These are phyloP conservation scores for Hypothenemus hampei DNA, from an alignment of 1,140 invertebrate genomes.

Conservation along the genomic window DNA sequence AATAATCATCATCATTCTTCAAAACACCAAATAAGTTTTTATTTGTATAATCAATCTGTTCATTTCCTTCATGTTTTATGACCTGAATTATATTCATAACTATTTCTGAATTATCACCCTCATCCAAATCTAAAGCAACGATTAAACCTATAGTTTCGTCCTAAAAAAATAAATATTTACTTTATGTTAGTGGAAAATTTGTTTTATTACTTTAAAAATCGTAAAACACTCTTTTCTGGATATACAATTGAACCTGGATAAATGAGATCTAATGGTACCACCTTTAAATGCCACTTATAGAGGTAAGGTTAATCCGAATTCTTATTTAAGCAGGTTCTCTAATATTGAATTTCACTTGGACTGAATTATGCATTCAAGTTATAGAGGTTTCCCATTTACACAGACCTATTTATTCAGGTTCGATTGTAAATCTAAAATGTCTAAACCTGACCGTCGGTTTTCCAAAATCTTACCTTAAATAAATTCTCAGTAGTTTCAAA, in stretches of 20 bases:
- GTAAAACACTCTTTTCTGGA: too few relatives aligned
- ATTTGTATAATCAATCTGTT: slow-evolving; percentile 31
- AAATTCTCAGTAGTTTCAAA: slow-evolving; percentile 45
- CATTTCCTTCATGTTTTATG: slow-evolving; percentile 34
- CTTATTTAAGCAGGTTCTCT: too few relatives aligned
- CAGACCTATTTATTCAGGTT: too few relatives aligned
- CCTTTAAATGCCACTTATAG: too few relatives aligned
- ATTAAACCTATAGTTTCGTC: slow-evolving; percentile 35
- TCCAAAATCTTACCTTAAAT: slow-evolving; percentile 42
- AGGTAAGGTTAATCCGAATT: too few relatives aligned
- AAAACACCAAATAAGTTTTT: slow-evolving; percentile 45
- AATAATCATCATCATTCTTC: slow-evolving; percentile 37
- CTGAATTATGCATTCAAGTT: not conserved
- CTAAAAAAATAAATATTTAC: slow-evolving; percentile 24
- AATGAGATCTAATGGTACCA: too few relatives aligned
- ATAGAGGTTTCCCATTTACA: too few relatives aligned
- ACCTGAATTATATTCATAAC: slow-evolving; percentile 44
- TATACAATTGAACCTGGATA: too few relatives aligned
- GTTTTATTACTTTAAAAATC: too few relatives aligned
- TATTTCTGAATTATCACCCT: slow-evolving; percentile 49
- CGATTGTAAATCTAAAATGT: too few relatives aligned
- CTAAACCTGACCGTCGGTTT: too few relatives aligned
- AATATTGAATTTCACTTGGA: not conserved
- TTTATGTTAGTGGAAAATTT: too few relatives aligned
- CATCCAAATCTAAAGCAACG: slow-evolving; percentile 41